Evolutionary conservation across 2,888 invertebrate genomes (phyloP).

Genomic region (Timandra comae): DNA sequence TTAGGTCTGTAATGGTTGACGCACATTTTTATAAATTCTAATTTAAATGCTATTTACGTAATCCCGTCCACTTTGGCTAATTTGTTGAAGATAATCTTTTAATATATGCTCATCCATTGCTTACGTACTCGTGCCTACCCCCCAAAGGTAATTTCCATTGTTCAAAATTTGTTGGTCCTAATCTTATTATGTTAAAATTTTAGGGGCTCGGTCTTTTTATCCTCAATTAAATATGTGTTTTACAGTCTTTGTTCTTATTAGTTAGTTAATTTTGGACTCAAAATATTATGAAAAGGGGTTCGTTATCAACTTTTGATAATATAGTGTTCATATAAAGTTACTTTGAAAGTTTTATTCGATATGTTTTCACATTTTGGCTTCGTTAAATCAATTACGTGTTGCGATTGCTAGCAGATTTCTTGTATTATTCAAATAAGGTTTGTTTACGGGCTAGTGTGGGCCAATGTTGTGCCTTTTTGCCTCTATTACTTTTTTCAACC

Average conservation of each 20-base stretch:
- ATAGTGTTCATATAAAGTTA: too few relatives aligned
- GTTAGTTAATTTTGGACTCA: neutral
- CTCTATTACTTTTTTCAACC: too few relatives aligned
- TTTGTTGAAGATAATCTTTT: constrained; percentile 31
- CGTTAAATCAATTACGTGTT: constrained; percentile 13
- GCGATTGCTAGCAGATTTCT: constrained; percentile 18
- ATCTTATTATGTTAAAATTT: constrained; percentile 34
- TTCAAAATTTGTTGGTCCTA: constrained; percentile 24
- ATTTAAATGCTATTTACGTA: constrained; percentile 4
- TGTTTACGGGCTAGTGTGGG: constrained; percentile 14
- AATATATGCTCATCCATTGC: constrained; percentile 26
- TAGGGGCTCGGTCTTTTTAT: constrained; percentile 26
- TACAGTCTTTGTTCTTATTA: constrained; percentile 21
- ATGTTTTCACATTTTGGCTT: too few relatives aligned
- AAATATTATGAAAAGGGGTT: neutral
- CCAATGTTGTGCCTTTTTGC: too few relatives aligned
- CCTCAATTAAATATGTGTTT: constrained; percentile 28
- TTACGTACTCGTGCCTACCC: constrained; percentile 4
- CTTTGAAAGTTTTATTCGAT: too few relatives aligned
- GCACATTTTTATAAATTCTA: constrained; percentile 2
- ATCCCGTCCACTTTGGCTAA: constrained; percentile 12
- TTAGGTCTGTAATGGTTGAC: neutral
- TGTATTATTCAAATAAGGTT: constrained; percentile 20
- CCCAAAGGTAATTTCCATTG: constrained; percentile 23
- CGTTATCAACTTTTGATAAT: too few relatives aligned